Conservation (phyloP, 2,888 invertebrate species). For the Yponomeuta evonymella region DNA sequence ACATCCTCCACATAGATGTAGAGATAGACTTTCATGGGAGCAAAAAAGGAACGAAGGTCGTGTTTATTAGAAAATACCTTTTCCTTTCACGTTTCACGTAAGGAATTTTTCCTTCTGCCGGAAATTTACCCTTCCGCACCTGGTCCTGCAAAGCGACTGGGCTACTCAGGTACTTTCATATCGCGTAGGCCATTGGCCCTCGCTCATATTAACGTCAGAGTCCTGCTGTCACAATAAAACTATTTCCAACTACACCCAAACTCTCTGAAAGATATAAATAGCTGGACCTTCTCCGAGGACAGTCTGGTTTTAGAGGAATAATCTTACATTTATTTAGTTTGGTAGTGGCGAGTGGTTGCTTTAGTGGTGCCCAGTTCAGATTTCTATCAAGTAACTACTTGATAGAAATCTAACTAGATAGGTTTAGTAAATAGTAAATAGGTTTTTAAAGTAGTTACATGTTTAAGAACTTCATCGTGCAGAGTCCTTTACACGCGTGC, state of each 20-base stretch:
- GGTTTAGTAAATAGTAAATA: too few species aligned
- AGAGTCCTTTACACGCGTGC: conserved; percentile 23
- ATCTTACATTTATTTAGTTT: too few species aligned
- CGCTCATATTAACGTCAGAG: conserved; percentile 24
- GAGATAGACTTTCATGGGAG: not conserved
- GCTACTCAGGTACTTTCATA: conserved; percentile 31
- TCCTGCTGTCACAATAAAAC: not conserved
- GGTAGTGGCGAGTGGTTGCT: too few species aligned
- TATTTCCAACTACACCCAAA: not conserved
- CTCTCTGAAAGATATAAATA: not conserved
- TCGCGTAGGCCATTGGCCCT: conserved; percentile 27
- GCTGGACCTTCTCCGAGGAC: not conserved
- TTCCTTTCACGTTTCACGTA: conserved; percentile 41
- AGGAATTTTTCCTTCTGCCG: conserved; percentile 43
- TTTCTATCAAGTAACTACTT: too few species aligned
- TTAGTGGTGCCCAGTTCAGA: too few species aligned
- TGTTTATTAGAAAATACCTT: conserved; percentile 57
- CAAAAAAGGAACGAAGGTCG: conserved; percentile 24
- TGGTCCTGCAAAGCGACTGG: conserved; percentile 38
- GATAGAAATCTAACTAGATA: too few species aligned
- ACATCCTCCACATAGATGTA: too few species aligned
- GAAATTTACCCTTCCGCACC: conserved; percentile 47
- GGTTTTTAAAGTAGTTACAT: too few species aligned
- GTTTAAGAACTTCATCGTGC: too few species aligned
- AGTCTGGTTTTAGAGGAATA: conserved; percentile 31